Evolutionary conservation across 2,888 invertebrate genomes (phyloP).

Genomic region (Polylopha cassiicola): DNA sequence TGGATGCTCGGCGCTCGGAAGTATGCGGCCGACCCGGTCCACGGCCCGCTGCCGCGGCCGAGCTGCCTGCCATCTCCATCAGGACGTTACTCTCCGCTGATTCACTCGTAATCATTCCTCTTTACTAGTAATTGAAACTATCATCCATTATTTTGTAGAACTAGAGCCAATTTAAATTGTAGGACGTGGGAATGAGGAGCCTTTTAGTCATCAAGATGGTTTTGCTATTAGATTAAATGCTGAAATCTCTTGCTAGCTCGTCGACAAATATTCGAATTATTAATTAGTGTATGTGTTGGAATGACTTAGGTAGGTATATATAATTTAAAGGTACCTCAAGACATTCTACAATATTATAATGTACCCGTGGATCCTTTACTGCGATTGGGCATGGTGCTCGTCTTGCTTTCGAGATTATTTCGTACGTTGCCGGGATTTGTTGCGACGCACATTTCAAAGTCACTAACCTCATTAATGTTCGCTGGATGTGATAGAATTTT

Average conservation of each 20-base stretch:
- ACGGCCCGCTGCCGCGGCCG: slow-evolving; percentile 21
- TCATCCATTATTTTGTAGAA: not conserved
- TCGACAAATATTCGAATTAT: no score
- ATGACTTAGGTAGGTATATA: no score
- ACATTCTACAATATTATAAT: slow-evolving; percentile 10
- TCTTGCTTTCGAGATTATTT: slow-evolving; percentile 18
- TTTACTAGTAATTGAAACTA: no score
- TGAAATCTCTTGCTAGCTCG: no score
- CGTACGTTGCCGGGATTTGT: slow-evolving; percentile 19
- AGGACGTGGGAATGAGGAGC: no score
- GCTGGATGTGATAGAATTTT: slow-evolving; percentile 37
- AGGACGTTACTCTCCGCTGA: slow-evolving; percentile 13
- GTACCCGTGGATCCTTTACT: slow-evolving; percentile 19
- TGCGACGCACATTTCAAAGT: slow-evolving; percentile 26
- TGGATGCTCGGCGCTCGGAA: slow-evolving; percentile 43
- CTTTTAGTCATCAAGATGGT: no score
- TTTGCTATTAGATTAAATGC: no score
- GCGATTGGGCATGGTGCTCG: slow-evolving; percentile 18
- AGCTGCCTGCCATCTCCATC: slow-evolving; percentile 7
- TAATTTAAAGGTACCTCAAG: not conserved
- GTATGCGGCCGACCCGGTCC: slow-evolving; percentile 53
- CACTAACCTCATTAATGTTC: slow-evolving; percentile 44
- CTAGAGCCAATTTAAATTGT: no score
- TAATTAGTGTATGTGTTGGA: no score
- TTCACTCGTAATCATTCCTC: no score